These are phyloP conservation scores for Boulengeromyrus knoepffleri DNA, from an alignment of 2,113 vertebrate species.

Conservation along the genomic window DNA sequence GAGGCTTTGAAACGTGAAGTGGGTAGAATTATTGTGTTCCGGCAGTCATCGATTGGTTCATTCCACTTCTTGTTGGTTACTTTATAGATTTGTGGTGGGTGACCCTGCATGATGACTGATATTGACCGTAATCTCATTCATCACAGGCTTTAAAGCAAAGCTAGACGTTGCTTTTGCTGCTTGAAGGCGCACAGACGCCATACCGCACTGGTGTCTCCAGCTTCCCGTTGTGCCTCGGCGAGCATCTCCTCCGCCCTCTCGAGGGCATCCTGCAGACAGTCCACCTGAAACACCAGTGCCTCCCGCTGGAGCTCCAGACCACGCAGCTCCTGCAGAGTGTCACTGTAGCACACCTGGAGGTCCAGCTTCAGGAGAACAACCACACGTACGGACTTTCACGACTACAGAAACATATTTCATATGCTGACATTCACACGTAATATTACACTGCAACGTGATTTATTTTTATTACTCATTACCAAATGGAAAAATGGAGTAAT, in stretches of 20 bases:
- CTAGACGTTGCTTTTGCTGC: background rate
- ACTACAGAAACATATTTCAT: background rate
- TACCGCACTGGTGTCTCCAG: constrained; percentile 47
- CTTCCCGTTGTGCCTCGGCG: constrained; percentile 59
- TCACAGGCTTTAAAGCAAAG: background rate
- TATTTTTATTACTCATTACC: background rate
- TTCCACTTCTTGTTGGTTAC: background rate
- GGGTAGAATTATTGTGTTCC: background rate
- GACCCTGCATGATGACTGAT: background rate
- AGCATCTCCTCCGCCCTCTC: constrained; percentile 64
- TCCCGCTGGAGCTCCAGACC: constrained; percentile 61
- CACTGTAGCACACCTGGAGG: constrained; percentile 59
- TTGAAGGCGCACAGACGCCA: background rate
- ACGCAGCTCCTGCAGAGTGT: constrained; percentile 57
- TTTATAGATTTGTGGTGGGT: background rate
- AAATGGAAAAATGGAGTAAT: background rate
- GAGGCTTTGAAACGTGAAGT: background rate
- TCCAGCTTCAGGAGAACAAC: constrained; percentile 47
- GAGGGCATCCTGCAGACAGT: constrained; percentile 61
- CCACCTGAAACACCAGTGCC: constrained; percentile 63
- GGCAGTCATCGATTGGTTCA: background rate
- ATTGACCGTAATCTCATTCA: background rate
- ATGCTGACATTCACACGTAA: background rate
- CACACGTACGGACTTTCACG: background rate
- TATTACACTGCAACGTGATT: background rate